A percentile compares a stretch with the other conserved stretches of the same genome.
Evolutionary conservation across 2,797 vertebrate genomes (phyloP).

Genomic region (Sphenodon punctatus): DNA sequence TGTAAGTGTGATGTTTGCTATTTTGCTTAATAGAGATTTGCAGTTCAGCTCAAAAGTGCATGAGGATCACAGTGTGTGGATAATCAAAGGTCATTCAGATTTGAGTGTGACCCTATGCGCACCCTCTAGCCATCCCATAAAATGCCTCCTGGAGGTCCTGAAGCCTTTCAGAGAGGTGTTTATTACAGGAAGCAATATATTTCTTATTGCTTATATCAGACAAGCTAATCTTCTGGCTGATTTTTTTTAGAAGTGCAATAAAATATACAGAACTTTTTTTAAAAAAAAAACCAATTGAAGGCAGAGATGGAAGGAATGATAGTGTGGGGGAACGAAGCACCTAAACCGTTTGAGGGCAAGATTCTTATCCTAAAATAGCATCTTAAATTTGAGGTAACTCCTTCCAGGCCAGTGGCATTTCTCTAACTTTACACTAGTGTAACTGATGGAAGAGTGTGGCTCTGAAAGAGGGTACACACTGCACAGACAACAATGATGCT

Average conservation of each 20-base stretch:
- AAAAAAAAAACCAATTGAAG: not conserved
- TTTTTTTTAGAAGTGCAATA: not conserved
- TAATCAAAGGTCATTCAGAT: conserved; percentile 33
- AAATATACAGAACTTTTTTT: not conserved
- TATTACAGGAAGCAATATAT: conserved; percentile 20
- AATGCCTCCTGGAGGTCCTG: not conserved
- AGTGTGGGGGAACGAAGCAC: not conserved
- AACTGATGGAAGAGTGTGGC: not conserved
- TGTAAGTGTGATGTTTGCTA: not conserved
- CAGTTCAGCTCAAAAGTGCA: conserved; percentile 1
- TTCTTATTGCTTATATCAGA: conserved; percentile 25
- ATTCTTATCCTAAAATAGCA: fast-evolving
- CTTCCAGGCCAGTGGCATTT: fast-evolving
- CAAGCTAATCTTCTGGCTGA: conserved; percentile 29
- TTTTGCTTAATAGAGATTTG: conserved; percentile 7
- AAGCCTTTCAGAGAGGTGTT: not conserved
- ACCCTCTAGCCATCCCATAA: not conserved
- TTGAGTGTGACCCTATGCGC: not conserved
- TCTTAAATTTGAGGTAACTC: not conserved
- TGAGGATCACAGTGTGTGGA: not conserved
- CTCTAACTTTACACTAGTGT: not conserved
- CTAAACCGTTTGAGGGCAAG: not conserved
- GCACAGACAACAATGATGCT: not conserved
- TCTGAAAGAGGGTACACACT: not conserved
- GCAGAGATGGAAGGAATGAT: not conserved